Conservation (phyloP, 2,888 invertebrate species). For the Polymixis lichenea region DNA sequence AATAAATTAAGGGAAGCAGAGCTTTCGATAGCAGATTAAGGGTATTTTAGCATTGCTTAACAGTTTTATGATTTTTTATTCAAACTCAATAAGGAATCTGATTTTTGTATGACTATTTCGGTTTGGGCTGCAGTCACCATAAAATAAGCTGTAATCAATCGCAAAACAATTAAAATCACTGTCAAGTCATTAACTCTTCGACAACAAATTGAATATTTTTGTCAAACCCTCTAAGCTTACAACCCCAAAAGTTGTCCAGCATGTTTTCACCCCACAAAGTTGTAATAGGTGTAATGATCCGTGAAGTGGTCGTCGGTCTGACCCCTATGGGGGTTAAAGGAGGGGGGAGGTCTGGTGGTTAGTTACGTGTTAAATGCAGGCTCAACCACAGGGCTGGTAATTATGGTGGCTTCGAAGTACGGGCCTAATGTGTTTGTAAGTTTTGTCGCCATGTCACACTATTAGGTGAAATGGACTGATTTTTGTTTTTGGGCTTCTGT, state of each 20-base stretch:
- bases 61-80: not conserved
- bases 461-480: conserved; percentile 12
- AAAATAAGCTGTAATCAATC: not conserved
- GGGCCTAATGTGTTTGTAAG: conserved; percentile 43
- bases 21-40: not conserved
- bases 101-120: not conserved
- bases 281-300: conserved; percentile 75
- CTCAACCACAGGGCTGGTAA: conserved; percentile 42
- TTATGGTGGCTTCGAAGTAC: conserved; percentile 30
- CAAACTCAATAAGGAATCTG: not conserved
- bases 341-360: conserved; percentile 51
- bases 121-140: not conserved
- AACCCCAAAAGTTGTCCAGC: conserved; percentile 46
- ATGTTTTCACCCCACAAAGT: conserved; percentile 70
- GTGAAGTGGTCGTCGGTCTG: conserved; percentile 61
- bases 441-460: conserved; percentile 34
- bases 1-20: conserved; percentile 18
- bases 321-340: conserved; percentile 20
- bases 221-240: not conserved
- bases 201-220: conserved; percentile 10
- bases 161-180: not conserved
- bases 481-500: not conserved
- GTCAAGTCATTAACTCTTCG: not conserved
- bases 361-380: conserved; percentile 61
- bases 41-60: not conserved